phyloP scores from a whole-genome alignment of 2,113 vertebrate genomes.

The Cephalopterus ornatus region DNA sequence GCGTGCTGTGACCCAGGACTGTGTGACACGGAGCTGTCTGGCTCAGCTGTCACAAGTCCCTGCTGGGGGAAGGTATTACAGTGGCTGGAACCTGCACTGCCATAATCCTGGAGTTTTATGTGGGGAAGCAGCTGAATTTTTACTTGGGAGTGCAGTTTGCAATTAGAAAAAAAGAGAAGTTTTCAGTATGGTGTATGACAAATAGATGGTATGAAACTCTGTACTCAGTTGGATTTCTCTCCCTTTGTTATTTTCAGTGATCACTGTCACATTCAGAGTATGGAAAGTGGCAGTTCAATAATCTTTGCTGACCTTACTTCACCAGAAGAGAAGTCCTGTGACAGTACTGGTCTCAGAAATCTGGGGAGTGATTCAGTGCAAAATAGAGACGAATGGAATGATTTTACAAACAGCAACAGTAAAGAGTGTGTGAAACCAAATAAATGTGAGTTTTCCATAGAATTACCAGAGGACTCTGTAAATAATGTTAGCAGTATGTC shows the following conservation, averaged over 20 bases:
- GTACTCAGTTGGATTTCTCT: neutral
- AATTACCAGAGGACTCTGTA: neutral
- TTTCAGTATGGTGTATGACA: neutral
- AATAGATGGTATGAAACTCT: neutral
- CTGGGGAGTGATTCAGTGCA: neutral
- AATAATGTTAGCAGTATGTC: neutral
- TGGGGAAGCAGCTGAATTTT: neutral
- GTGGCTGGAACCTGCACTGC: neutral
- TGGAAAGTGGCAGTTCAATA: constrained; percentile 79
- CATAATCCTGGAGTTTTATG: neutral
- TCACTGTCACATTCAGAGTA: constrained; percentile 7
- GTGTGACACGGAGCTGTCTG: neutral
- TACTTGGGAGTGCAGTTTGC: neutral
- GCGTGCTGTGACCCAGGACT: neutral
- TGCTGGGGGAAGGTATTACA: neutral
- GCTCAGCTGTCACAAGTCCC: neutral
- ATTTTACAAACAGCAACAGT: neutral
- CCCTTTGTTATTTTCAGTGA: constrained; percentile 34
- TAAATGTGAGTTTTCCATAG: neutral
- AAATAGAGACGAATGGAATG: neutral
- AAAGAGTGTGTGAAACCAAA: neutral
- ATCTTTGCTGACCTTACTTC: constrained; percentile 82
- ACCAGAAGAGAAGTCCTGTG: constrained; percentile 24
- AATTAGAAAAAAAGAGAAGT: neutral
- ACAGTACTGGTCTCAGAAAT: neutral